These are phyloP conservation scores for Clarias platycephalus DNA, from an alignment of 2,797 vertebrate genomes.

Conservation along the genomic window DNA sequence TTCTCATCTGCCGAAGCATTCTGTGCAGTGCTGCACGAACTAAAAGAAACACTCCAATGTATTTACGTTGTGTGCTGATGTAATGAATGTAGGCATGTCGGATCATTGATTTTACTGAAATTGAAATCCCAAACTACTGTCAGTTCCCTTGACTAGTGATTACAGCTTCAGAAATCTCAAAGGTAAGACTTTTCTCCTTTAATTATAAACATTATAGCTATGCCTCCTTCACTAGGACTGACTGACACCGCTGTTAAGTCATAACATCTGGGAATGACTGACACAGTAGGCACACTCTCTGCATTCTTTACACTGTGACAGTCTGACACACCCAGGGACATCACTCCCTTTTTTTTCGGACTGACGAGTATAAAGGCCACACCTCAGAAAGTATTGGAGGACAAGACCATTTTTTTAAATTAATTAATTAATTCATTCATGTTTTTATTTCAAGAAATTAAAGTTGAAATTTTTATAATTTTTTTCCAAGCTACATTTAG, in stretches of 20 bases:
- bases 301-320: too few relatives aligned
- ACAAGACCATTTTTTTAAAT: too few relatives aligned
- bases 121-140: neutral
- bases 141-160: conserved; percentile 73
- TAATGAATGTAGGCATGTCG: neutral
- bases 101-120: neutral
- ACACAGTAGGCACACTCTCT: too few relatives aligned
- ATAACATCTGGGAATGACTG: neutral
- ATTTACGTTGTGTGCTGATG: neutral
- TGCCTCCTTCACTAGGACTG: neutral
- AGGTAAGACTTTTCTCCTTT: conserved; percentile 68
- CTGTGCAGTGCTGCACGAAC: neutral
- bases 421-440: too few relatives aligned
- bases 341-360: too few relatives aligned
- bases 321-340: too few relatives aligned
- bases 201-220: neutral
- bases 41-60: neutral
- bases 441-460: neutral
- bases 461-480: neutral
- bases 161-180: conserved; percentile 84
- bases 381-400: neutral
- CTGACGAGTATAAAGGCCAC: neutral
- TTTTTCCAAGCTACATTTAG: neutral
- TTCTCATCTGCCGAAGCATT: neutral
- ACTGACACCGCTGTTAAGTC: neutral